Evolutionary conservation across 2,113 vertebrate genomes (phyloP), one percentile per base, ranked within the genome.

Genomic region (Ancistrus triradiatus): DNA sequence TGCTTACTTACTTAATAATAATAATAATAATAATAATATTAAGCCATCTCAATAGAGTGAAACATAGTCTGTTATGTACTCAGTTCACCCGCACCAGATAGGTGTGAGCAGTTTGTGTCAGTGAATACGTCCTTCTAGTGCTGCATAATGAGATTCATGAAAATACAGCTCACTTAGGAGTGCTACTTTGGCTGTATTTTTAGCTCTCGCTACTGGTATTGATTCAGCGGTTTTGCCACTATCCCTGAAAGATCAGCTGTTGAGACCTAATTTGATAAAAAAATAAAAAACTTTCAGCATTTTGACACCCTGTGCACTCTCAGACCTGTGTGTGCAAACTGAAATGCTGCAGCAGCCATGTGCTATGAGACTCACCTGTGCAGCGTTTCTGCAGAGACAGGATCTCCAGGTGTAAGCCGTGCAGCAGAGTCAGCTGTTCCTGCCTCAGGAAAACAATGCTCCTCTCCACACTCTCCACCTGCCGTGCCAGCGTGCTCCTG

Each of bases 311-410:
- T 4, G 5, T 13, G 33, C 48, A 63, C 13, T 37, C 15, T 25
- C 8, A 27, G 10, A 10, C 31, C 21, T 14, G 17, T 19, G 10
- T 31, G 21, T 25, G 40, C 43, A 42, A 6, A 25, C 7, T 31
- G 6, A 42, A 19, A 18, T 6, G 6, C n/a, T 52, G 8, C 7
- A 40, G 47, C 14, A 1, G 21, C 28, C 6, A 22, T 59, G 17
- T 65, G 15, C 42, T 13, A 21, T 48, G 22, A 11, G 6, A 51
- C 59, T 87, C 78, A 98, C 95, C 96, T 85, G 92, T 88, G 77
- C 94, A 98, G 80, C 91, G 90, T 73, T 97, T 97, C 88, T 98
- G 95, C 80, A 98, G 66, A 72, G 90, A 90, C 9, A 96, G 90
- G 84, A 98, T 94, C 84, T 98, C 96, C 84, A 94, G 83, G 81